Evolutionary conservation across 2,113 vertebrate genomes (phyloP).

Genomic region (Sphaerodactylus townsendi): DNA sequence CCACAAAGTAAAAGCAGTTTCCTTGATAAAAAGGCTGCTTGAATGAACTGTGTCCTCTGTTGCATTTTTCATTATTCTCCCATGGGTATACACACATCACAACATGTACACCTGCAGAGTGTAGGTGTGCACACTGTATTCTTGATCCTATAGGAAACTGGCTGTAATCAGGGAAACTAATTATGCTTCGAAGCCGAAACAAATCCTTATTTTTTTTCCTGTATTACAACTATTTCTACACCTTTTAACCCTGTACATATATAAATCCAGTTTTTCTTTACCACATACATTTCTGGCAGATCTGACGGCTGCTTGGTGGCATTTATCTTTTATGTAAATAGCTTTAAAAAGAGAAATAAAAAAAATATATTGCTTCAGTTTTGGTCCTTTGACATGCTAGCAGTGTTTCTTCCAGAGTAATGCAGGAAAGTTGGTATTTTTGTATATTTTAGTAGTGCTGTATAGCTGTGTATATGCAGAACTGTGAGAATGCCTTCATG

Average conservation of each 20-base stretch:
- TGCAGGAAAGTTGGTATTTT: not conserved
- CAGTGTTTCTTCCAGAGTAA: conserved; percentile 40
- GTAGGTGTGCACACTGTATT: conserved; percentile 21
- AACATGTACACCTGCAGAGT: conserved; percentile 10
- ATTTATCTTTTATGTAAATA: conserved; percentile 70
- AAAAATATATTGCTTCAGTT: conserved; percentile 43
- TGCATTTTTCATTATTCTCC: conserved; percentile 26
- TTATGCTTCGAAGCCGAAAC: conserved; percentile 72
- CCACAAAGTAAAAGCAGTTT: conserved; percentile 37
- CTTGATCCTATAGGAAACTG: conserved; percentile 52
- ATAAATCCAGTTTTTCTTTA: conserved; percentile 44
- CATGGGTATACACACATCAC: not conserved
- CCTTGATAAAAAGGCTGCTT: conserved; percentile 40
- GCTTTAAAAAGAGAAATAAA: conserved; percentile 66
- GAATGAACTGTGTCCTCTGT: conserved; percentile 36
- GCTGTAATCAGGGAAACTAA: conserved; percentile 69
- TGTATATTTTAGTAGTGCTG: not conserved
- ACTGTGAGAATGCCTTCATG: conserved; percentile 42
- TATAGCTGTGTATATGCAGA: conserved; percentile 1
- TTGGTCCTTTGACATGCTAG: conserved; percentile 38
- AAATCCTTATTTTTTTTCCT: conserved; percentile 51
- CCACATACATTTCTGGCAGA: conserved; percentile 46
- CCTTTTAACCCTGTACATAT: conserved; percentile 69
- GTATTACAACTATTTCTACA: conserved; percentile 69
- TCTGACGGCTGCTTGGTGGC: conserved; percentile 58